phyloP scores from a whole-genome alignment of 64 coral and sea anemone species.

The Stylophora pistillata region DNA sequence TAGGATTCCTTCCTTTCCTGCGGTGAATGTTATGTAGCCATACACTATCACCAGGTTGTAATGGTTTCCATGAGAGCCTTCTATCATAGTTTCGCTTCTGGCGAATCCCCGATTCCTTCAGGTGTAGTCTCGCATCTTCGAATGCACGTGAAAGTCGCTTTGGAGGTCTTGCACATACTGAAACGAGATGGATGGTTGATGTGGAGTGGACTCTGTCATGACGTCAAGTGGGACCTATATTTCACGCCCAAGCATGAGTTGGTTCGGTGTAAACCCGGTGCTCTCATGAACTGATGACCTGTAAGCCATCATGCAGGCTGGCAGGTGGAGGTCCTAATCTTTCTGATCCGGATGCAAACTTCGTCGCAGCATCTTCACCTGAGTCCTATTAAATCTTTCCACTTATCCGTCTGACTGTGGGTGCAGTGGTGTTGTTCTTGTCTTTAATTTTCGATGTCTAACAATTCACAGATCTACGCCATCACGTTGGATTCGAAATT shows the following conservation, averaged over 20 bases:
- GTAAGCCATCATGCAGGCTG: conserved; percentile 36
- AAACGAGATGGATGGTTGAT: background rate
- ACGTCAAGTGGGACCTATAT: conserved; percentile 44
- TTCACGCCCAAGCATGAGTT: conserved; percentile 45
- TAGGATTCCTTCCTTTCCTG: conserved; percentile 42
- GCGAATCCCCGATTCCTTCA: background rate
- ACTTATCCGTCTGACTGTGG: conserved; percentile 60
- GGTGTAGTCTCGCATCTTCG: background rate
- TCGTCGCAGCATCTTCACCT: conserved; percentile 30
- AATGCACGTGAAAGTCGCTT: background rate
- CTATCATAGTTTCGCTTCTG: conserved; percentile 51
- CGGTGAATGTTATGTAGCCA: conserved; percentile 26
- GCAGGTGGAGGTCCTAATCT: conserved; percentile 57
- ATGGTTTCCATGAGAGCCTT: background rate
- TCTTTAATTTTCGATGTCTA: no score
- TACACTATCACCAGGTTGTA: conserved; percentile 32
- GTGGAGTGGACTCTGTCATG: conserved; percentile 11
- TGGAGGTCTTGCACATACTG: conserved; percentile 1
- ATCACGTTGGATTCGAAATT: conserved; percentile 78
- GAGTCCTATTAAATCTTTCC: conserved; percentile 42
- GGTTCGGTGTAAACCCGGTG: conserved; percentile 10
- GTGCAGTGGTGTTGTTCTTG: conserved; percentile 52
- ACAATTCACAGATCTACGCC: conserved; percentile 49
- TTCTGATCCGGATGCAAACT: conserved; percentile 38
- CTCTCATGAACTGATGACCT: conserved; percentile 36